Percentiles rank a stretch among this genome's conserved stretches.
phyloP scores from a whole-genome alignment of 2,888 invertebrate genomes.

The Ophion obscuratus region DNA sequence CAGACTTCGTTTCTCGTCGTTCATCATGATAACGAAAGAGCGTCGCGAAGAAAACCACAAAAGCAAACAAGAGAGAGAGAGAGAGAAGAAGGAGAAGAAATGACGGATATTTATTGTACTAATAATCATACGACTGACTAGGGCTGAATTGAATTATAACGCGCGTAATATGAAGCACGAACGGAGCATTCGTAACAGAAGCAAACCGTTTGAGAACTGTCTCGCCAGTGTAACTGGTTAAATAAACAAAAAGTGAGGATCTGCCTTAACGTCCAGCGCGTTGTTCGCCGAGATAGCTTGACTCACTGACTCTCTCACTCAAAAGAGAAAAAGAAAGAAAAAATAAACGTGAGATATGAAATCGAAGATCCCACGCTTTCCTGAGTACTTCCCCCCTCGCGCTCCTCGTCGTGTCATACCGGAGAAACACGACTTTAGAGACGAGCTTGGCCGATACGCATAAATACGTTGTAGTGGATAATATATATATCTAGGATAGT shows the following conservation, averaged over 20 bases:
- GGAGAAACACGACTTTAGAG: constrained; percentile 34
- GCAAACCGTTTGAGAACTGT: constrained; percentile 69
- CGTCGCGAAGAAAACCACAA: constrained; percentile 5
- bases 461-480: constrained; percentile 4
- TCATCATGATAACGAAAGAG: constrained; percentile 71
- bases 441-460: constrained; percentile 38
- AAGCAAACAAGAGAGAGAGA: not conserved
- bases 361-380: constrained; percentile 26
- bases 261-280: constrained; percentile 70
- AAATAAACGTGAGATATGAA: constrained; percentile 63
- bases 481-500: constrained; percentile 17
- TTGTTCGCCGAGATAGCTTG: constrained; percentile 77
- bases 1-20: constrained; percentile 81
- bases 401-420: not conserved
- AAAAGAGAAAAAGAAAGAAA: constrained; percentile 55
- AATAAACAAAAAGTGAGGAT: constrained; percentile 76
- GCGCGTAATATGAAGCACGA: constrained; percentile 23
- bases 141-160: constrained; percentile 51
- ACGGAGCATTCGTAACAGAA: constrained; percentile 28
- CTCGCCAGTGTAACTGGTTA: constrained; percentile 75
- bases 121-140: constrained; percentile 29
- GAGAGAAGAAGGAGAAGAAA: constrained; percentile 6
- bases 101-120: not conserved
- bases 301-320: constrained; percentile 64
- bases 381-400: constrained; percentile 15